These are phyloP conservation scores for Actias luna DNA, from an alignment of 2,888 invertebrate genomes.

Conservation along the genomic window DNA sequence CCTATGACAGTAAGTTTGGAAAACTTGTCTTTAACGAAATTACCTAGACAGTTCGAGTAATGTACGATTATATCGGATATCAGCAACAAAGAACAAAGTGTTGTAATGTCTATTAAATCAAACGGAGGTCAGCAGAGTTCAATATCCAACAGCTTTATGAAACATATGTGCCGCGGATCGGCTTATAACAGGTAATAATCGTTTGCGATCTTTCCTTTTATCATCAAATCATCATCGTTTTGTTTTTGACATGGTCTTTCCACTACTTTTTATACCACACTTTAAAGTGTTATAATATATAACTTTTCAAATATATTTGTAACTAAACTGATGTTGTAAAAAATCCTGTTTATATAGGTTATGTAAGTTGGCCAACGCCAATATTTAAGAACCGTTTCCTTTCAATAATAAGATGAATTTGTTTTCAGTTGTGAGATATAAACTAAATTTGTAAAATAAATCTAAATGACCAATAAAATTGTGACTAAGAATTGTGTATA, in stretches of 20 bases:
- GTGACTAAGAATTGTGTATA: not conserved
- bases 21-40: not conserved
- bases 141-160: conserved; percentile 28
- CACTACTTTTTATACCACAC: not conserved
- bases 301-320: not conserved
- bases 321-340: not conserved
- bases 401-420: not conserved
- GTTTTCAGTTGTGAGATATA: not conserved
- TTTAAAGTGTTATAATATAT: not conserved
- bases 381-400: not conserved
- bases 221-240: no score
- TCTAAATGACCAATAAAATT: not conserved
- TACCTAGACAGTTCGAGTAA: not conserved
- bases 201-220: not conserved
- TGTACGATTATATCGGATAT: not conserved
- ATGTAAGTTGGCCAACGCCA: not conserved
- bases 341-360: no score
- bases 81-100: conserved; percentile 17
- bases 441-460: not conserved
- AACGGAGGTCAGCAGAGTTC: conserved; percentile 36
- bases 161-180: not conserved
- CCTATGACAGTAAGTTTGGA: not conserved
- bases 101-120: conserved; percentile 16
- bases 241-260: not conserved
- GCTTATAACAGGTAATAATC: not conserved